Conservation (phyloP, 2,888 invertebrate genomes). For the Eupithecia subfuscata region DNA sequence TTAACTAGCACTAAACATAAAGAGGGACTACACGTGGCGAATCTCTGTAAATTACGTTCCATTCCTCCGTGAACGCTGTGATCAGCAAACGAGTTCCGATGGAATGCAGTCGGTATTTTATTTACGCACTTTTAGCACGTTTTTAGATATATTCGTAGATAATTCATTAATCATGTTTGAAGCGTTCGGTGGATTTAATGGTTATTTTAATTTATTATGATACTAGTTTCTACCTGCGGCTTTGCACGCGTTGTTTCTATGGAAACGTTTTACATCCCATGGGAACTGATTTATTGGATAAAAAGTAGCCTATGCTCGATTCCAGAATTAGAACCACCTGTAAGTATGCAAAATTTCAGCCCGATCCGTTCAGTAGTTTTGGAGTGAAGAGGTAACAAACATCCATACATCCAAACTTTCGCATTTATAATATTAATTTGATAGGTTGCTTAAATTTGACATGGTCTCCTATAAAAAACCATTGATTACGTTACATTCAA, state of each 20-base stretch:
- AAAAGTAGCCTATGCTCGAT: no score
- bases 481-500: not conserved
- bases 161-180: not conserved
- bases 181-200: not conserved
- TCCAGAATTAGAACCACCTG: no score
- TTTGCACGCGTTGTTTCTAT: no score
- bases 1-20: not conserved
- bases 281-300: no score
- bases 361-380: no score
- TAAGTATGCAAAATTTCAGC: no score
- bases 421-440: no score
- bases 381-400: no score
- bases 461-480: not conserved
- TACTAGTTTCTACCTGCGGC: not conserved
- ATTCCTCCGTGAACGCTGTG: conserved; percentile 13
- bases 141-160: conserved; percentile 20
- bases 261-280: no score
- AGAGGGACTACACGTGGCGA: conserved; percentile 25
- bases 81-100: conserved; percentile 22
- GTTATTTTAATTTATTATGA: not conserved
- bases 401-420: no score
- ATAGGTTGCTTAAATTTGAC: not conserved
- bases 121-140: conserved; percentile 30
- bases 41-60: conserved; percentile 19
- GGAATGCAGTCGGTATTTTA: conserved; percentile 28